These are phyloP conservation scores for Drosophila pachea DNA, from an alignment of 1,140 invertebrate genomes.

Conservation along the genomic window DNA sequence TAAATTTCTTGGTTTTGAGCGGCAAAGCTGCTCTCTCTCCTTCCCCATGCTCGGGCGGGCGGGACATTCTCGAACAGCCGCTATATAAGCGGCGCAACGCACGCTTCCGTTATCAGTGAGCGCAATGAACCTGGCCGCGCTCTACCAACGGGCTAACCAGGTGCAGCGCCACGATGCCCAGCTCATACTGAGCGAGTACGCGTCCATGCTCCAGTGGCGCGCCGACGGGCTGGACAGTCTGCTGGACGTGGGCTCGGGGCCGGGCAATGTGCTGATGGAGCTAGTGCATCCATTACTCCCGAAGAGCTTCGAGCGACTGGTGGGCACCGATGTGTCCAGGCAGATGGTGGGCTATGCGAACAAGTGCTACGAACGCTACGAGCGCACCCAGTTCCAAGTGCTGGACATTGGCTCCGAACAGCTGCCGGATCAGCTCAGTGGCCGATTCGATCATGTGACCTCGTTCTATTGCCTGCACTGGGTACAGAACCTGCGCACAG, in stretches of 20 bases:
- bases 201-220: conserved; percentile 82
- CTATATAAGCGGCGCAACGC: conserved; percentile 56
- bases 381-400: conserved; percentile 81
- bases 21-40: neutral
- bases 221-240: conserved; percentile 80
- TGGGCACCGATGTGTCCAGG: conserved; percentile 85
- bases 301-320: conserved; percentile 78
- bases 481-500: conserved; percentile 87
- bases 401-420: conserved; percentile 83
- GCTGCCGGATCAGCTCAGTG: conserved; percentile 56
- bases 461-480: conserved; percentile 92
- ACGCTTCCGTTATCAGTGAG: conserved; percentile 39
- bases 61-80: neutral
- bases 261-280: conserved; percentile 85
- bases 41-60: no score
- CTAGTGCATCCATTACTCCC: conserved; percentile 85
- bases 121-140: conserved; percentile 71
- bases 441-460: conserved; percentile 85
- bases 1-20: conserved; percentile 39
- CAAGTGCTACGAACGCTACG: conserved; percentile 77
- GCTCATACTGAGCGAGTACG: conserved; percentile 84
- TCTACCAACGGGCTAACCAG: conserved; percentile 80
- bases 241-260: conserved; percentile 89
- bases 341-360: conserved; percentile 86
- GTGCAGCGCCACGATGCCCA: conserved; percentile 85